A percentile compares a stretch with the other conserved stretches of the same genome.
phyloP scores from a whole-genome alignment of 2,888 invertebrate species.

The Psylliodes chrysocephalus region DNA sequence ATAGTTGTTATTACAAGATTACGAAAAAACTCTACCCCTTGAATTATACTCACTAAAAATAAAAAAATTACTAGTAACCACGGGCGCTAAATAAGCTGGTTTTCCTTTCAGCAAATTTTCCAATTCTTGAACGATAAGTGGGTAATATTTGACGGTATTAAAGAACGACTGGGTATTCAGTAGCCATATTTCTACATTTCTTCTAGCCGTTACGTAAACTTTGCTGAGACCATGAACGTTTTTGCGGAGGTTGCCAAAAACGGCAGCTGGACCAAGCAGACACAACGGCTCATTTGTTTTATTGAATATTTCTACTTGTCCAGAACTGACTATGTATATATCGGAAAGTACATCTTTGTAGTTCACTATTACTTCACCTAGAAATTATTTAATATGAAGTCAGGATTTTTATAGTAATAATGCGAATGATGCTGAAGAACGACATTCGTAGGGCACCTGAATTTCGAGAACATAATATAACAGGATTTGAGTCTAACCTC shows the following conservation, averaged over 20 bases:
- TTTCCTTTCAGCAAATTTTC: constrained; percentile 19
- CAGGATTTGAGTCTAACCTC: too few species aligned
- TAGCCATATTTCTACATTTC: constrained; percentile 34
- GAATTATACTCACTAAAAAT: constrained; percentile 8
- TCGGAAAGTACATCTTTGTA: constrained; percentile 36
- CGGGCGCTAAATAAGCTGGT: constrained; percentile 19
- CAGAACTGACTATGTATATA: constrained; percentile 34
- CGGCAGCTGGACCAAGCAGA: constrained; percentile 30
- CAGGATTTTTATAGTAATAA: too few species aligned
- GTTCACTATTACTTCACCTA: constrained; percentile 36
- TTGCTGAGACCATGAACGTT: constrained; percentile 5
- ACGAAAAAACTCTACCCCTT: not conserved
- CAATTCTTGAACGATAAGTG: constrained; percentile 18
- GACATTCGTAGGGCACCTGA: too few species aligned
- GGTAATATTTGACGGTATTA: constrained; percentile 25
- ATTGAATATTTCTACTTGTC: constrained; percentile 36
- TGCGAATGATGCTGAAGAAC: too few species aligned
- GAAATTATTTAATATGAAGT: constrained; percentile 8
- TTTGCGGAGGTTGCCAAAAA: constrained; percentile 37
- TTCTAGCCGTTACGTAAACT: constrained; percentile 32
- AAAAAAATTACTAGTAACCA: not conserved
- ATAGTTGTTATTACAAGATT: not conserved
- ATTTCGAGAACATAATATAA: too few species aligned
- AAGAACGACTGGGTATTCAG: constrained; percentile 31
- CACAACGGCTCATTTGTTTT: constrained; percentile 12